phyloP scores from a whole-genome alignment of 2,888 invertebrate genomes.

The Leptinotarsa haldemani region DNA sequence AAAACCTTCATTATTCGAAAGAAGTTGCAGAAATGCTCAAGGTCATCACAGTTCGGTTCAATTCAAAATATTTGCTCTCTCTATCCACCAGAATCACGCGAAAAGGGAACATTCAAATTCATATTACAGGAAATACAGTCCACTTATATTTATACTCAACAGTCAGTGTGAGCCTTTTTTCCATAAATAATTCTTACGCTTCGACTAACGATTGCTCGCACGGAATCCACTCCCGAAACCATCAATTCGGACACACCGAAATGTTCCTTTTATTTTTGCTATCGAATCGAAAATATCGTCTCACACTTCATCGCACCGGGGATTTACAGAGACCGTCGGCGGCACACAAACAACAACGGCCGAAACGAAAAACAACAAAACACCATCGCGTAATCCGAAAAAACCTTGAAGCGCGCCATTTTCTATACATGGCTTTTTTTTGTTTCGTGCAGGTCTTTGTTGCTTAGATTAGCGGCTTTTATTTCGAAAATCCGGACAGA shows the following conservation, averaged over 20 bases:
- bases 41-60: too few species aligned
- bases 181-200: background rate
- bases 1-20: too few species aligned
- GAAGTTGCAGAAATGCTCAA: too few species aligned
- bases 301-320: background rate
- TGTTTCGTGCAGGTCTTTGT: conserved; percentile 12
- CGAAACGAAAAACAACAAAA: conserved; percentile 4
- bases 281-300: conserved; percentile 3
- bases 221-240: background rate
- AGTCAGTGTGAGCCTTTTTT: background rate
- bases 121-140: background rate
- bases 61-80: too few species aligned
- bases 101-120: too few species aligned
- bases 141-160: background rate
- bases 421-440: background rate
- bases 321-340: background rate
- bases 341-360: background rate
- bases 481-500: conserved; percentile 13
- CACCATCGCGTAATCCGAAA: conserved; percentile 7
- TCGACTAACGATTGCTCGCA: background rate
- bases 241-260: background rate
- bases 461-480: conserved; percentile 14
- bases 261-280: background rate
- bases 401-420: conserved; percentile 8
- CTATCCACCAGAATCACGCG: too few species aligned